Evolutionary conservation across 2,797 vertebrate species (phyloP).

Genomic region (Melanotaenia pygmaea): DNA sequence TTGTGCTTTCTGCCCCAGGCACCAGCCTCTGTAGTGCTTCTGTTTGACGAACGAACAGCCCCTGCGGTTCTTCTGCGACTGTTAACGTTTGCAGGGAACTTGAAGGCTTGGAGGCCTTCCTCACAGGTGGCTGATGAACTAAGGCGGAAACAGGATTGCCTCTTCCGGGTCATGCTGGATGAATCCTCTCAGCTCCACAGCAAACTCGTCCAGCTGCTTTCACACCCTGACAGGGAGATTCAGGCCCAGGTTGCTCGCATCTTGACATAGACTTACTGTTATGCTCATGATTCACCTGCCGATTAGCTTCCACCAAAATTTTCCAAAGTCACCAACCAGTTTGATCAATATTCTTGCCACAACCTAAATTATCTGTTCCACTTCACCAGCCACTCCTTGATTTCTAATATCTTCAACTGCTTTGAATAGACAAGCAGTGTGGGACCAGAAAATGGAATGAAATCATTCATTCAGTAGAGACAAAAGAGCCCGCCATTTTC

Average conservation of each 20-base stretch:
- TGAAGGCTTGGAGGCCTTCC: constrained; percentile 84
- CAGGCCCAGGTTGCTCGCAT: constrained; percentile 89
- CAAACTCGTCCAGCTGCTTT: constrained; percentile 85
- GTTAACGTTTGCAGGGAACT: constrained; percentile 87
- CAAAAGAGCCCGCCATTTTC: constrained; percentile 22
- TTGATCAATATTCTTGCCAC: constrained; percentile 27
- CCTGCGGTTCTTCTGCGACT: constrained; percentile 88
- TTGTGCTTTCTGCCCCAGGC: constrained; percentile 74
- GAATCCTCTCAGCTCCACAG: constrained; percentile 84
- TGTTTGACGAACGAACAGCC: constrained; percentile 84
- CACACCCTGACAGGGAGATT: constrained; percentile 87
- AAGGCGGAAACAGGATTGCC: constrained; percentile 81
- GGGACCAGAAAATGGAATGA: constrained; percentile 23
- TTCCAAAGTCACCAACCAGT: constrained; percentile 44
- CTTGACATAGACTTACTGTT: constrained; percentile 75
- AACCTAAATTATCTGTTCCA: constrained; percentile 19
- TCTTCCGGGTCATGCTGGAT: constrained; percentile 87
- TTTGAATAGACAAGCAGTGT: constrained; percentile 15
- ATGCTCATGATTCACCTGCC: constrained; percentile 9
- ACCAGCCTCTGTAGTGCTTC: constrained; percentile 86
- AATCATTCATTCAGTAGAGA: constrained; percentile 7
- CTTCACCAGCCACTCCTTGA: constrained; percentile 23
- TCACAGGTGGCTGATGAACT: constrained; percentile 67
- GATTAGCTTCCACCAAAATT: constrained; percentile 38
- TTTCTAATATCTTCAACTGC: constrained; percentile 14